Base-by-base conservation (phyloP, 2,888 invertebrate species). In the Drosophila lutescens region DNA sequence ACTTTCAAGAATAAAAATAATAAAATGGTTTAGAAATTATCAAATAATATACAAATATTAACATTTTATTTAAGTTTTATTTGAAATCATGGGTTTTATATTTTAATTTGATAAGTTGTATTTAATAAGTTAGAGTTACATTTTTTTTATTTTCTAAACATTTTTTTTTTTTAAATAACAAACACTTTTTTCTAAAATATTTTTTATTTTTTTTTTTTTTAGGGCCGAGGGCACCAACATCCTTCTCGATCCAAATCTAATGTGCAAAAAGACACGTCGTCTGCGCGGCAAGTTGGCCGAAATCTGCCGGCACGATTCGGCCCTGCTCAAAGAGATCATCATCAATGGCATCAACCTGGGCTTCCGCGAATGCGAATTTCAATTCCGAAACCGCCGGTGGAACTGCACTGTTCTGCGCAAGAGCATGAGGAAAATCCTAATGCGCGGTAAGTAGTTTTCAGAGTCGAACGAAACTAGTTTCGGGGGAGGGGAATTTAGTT, bases 181-280 rank as follows among this genome's bases (percentile, higher is more conserved):
- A 41, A 13, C 41, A 34, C 10, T n/a, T n/a, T 30, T 7, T 17
- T 17, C 10, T n/a, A n/a, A n/a, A n/a, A n/a, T n/a, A n/a, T n/a
- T n/a, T n/a, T n/a, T n/a, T n/a, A n/a, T n/a, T 1, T 40, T 2
- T 15, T 10, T 58, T 78, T 23, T 10, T 62, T 78, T 23, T 57
- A 96, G 96, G 96, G 95, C 95, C 93, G 95, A 96, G 90, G 94
- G 96, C 93, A 96, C 96, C 93, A 97, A 97, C 92, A 95, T 97
- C 90, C 95, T 97, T 89, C 95, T 98, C 93, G 98, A 98, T 93
- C 97, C 97, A 78, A 95, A 95, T 91, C 95, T 96, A 93, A 95
- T 97, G 90, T 98, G 98, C 93, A 96, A 97, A 92, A 97, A 97
- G 93, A 95, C 96, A 80, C 94, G 96, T 70, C 94, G 96, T 80